Percentiles rank a stretch among this genome's conserved stretches.
These are phyloP conservation scores for Hapalemur alaotrensis DNA, from an alignment of 2,797 vertebrate genomes.

Conservation along the genomic window DNA sequence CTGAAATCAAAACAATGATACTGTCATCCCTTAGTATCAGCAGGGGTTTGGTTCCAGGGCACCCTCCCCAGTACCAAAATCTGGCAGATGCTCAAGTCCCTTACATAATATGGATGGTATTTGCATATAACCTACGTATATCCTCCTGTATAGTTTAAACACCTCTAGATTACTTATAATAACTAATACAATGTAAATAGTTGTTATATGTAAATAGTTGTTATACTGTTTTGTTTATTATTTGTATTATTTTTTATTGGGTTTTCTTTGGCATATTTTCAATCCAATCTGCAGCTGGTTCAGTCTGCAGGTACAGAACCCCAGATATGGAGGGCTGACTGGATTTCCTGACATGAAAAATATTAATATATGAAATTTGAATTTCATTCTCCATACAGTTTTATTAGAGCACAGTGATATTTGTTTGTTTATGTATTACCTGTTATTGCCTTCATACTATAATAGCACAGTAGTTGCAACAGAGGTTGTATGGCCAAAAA, in stretches of 20 bases:
- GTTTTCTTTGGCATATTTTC: background rate
- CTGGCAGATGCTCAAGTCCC: background rate
- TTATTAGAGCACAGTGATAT: background rate
- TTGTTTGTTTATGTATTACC: background rate
- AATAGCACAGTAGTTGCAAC: background rate
- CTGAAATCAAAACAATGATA: background rate
- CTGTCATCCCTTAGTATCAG: background rate
- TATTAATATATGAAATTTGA: background rate
- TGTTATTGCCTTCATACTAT: background rate
- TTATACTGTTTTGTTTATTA: background rate
- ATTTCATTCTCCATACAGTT: conserved; percentile 34
- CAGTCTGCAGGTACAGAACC: background rate
- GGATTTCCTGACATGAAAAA: background rate
- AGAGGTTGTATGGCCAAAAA: background rate
- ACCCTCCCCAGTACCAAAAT: background rate
- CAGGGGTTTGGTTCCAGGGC: background rate
- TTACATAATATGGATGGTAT: background rate
- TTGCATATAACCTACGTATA: background rate
- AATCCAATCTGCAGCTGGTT: background rate
- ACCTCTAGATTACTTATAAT: background rate
- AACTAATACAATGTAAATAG: background rate
- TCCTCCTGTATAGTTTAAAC: background rate
- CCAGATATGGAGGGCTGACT: background rate
- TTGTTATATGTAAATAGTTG: background rate
- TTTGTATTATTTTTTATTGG: background rate